Base-by-base conservation (phyloP, 2,888 invertebrate genomes). In the Syrphus vitripennis region DNA sequence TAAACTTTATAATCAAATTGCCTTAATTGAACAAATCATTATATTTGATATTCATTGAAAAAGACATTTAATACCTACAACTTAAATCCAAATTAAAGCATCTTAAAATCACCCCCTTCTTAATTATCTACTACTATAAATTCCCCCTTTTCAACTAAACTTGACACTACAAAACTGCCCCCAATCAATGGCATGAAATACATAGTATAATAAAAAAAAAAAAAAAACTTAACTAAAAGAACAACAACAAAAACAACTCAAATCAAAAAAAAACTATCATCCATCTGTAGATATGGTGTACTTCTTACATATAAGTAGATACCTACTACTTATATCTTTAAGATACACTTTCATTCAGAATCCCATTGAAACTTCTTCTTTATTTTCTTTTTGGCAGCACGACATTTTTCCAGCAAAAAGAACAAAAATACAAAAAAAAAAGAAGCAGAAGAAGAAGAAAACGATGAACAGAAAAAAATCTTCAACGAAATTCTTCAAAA, bases 261-360 rank as follows among this genome's bases (percentile, higher is more conserved):
- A 21, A 21, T 48, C 19, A 12, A 26, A 24, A 71, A 71, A 76
- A 77, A 72, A 69, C n/a, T 57, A 79, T 55, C 75, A 78, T 77
- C 77, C 82, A 78, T 82, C 82, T 82, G 77, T 78, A 34, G 7
- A n/a, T n/a, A n/a, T 37, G 9, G 9, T 24, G 61, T 61, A 61
- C 50, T 34, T 34, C 34, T 24, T 50, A 50, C 50, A 14, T 50
- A 19, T 10, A n/a, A n/a, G n/a, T n/a, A 26, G 14, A 4, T 48
- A 48, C 48, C 19, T 10, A 16, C 42, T 4, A 16, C 16, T 5
- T 59, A 14, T 70, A 82, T 82, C 86, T 86, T 86, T 74, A 86
- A 82, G 86, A 78, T 82, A 86, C 86, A 86, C 76, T 78, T 86
- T 86, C 86, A 86, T 86, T 86, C 77, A 86, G 82, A 82, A 86